Base-by-base conservation (phyloP, 2,888 invertebrate genomes). In the Branchellion lobata region DNA sequence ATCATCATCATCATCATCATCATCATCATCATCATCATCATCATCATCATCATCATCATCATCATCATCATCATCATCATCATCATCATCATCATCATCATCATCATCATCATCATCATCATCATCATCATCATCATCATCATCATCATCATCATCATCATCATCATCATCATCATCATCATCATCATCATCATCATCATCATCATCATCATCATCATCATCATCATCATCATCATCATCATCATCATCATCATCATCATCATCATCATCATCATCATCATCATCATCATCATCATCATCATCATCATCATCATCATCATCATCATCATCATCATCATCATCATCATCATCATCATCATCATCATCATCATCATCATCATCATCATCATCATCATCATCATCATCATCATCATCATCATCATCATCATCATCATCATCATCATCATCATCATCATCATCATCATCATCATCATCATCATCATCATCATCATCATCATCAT, bases 191-290 rank as follows among this genome's bases (percentile, higher is more conserved):
- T 72, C 57, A 79, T 53, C 72, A 72, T 72, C 72, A 72, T 51
- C 71, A 71, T 34, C 71, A 33, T 53, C 72, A 69, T 72, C 69
- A 71, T n/a, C 69, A 72, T 69, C 69, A 71, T 69, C 69, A 79
- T 72, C 40, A n/a, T 72, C 79, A 79, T 72, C 79, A 79, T 79
- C 79, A 71, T 51, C 71, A 53, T 72, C 79, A 34, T 72, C 57
- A 79, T 53, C 72, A 72, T 72, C 72, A 72, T 51, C 71, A 71
- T 34, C 71, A 33, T 53, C 72, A 69, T 72, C 69, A 71, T n/a
- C 69, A 72, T 69, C 69, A 71, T 69, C 69, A 79, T 72, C 40
- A n/a, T 72, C 79, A 79, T 72, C 79, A 79, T 79, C 79, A 72
- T 79, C 72, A 51, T 47, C 79, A 71, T 71, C 51, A 72, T 33